Conservation (phyloP, 2,888 invertebrate genomes). For the Cryptocheilus praepositus region DNA sequence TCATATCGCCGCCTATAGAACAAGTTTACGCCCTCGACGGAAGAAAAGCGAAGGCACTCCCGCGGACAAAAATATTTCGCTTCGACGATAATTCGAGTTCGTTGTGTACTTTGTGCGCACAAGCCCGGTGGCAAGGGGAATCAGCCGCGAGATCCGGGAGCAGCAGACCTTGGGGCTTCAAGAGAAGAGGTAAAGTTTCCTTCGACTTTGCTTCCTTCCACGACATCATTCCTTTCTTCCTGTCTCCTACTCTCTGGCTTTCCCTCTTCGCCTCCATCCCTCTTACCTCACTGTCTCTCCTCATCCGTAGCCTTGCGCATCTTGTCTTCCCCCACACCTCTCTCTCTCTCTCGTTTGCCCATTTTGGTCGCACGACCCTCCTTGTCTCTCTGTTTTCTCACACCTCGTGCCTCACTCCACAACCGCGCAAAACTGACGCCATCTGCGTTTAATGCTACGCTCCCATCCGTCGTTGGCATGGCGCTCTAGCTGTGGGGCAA, state of each 20-base stretch:
- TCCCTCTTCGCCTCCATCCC: too few species aligned
- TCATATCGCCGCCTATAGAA: too few species aligned
- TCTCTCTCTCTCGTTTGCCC: background rate
- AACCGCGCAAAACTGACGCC: conserved; percentile 48
- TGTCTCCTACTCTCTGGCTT: background rate
- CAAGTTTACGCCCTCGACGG: background rate
- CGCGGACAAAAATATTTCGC: conserved; percentile 47
- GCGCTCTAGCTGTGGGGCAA: conserved; percentile 39
- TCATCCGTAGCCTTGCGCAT: background rate
- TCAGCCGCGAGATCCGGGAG: conserved; percentile 10
- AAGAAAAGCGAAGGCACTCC: conserved; percentile 10
- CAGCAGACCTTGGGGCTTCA: background rate
- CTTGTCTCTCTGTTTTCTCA: conserved; percentile 13
- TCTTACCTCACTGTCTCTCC: conserved; percentile 10
- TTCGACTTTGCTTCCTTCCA: conserved; percentile 17
- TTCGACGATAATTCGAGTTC: conserved; percentile 46
- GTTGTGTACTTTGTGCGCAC: conserved; percentile 22
- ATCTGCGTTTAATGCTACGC: conserved; percentile 54
- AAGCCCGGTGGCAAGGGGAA: conserved; percentile 22
- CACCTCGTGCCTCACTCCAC: conserved; percentile 29
- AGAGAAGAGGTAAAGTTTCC: conserved; percentile 15
- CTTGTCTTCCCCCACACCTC: background rate
- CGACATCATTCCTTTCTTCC: background rate
- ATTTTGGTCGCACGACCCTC: background rate
- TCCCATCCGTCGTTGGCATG: conserved; percentile 29